Evolutionary conservation across 1,140 invertebrate species (phyloP).

Genomic region (Pemphigus obesinymphae): DNA sequence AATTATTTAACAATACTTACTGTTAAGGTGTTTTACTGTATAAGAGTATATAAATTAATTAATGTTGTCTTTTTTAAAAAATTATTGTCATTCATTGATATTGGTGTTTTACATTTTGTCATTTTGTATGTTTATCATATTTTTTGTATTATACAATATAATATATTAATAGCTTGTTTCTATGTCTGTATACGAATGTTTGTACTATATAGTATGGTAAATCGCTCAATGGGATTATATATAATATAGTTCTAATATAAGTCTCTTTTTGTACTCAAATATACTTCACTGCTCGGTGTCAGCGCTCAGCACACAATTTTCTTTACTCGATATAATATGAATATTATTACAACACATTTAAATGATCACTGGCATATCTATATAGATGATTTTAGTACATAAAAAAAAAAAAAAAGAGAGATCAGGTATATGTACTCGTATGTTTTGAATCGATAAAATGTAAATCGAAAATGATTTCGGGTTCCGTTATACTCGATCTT

Average conservation of each 20-base stretch:
- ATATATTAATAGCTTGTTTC: constrained; percentile 1
- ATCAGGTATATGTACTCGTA: too few relatives aligned
- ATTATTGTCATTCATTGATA: background rate
- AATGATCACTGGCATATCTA: too few relatives aligned
- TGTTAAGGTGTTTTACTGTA: constrained; percentile 33
- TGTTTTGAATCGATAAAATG: too few relatives aligned
- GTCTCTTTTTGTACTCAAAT: background rate
- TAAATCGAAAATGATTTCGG: too few relatives aligned
- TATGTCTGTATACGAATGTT: background rate
- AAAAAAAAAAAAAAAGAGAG: too few relatives aligned
- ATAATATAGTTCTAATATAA: background rate
- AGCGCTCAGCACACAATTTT: background rate
- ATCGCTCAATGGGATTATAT: constrained; percentile 9
- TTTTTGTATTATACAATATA: constrained; percentile 17
- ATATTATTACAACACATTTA: too few relatives aligned
- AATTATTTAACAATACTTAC: constrained; percentile 22
- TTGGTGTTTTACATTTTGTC: constrained; percentile 7
- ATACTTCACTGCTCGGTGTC: background rate
- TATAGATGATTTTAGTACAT: too few relatives aligned
- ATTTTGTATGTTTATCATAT: background rate
- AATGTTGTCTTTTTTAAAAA: constrained; percentile 13
- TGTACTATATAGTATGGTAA: background rate
- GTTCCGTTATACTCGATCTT: too few relatives aligned
- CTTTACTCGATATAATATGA: too few relatives aligned
- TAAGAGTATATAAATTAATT: constrained; percentile 25